Base-by-base conservation (phyloP, 2,888 invertebrate genomes). In the Microchrysa polita region DNA sequence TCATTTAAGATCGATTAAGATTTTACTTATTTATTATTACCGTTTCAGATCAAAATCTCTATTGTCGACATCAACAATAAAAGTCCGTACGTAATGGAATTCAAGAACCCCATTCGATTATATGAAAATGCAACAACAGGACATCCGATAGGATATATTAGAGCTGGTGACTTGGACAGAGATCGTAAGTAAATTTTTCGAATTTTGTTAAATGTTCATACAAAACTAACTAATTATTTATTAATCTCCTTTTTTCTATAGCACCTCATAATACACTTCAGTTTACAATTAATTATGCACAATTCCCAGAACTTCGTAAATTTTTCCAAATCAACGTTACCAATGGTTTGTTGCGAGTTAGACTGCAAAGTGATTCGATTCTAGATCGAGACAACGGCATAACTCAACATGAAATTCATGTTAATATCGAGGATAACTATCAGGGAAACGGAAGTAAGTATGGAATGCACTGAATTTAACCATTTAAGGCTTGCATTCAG, bases 21-120 rank as follows among this genome's bases (percentile, higher is more conserved):
- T n/a, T n/a, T n/a, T n/a, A n/a, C n/a, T n/a, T n/a, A n/a, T n/a
- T n/a, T n/a, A n/a, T n/a, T n/a, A n/a, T n/a, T n/a, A n/a, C n/a
- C n/a, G n/a, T 72, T 73, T 14, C 80, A 90, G 90, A 86, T 90
- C 75, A 77, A 80, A 14, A 89, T 91, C 48, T 80, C 82, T 72
- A 88, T 91, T 16, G 86, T 86, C 1, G 91, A 91, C 80, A 87
- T 86, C 0, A 91, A 91, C 82, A 89, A 90, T 81, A 87, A 88
- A 79, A 76, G 77, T 14, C 90, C 88, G 0, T 79, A 82, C 63
- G 79, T 82, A 14, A 81, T 81, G 0, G 63, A 77, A 52, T 86
- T 86, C 77, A 59, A 83, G 0, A 77, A 78, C 0, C 80, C 79
- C 0, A 83, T 87, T 16, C 78, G 79, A 55, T 83, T 90, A 14